Base-by-base conservation (phyloP, 92 coral and sea anemone species). In the Ricordea florida region DNA sequence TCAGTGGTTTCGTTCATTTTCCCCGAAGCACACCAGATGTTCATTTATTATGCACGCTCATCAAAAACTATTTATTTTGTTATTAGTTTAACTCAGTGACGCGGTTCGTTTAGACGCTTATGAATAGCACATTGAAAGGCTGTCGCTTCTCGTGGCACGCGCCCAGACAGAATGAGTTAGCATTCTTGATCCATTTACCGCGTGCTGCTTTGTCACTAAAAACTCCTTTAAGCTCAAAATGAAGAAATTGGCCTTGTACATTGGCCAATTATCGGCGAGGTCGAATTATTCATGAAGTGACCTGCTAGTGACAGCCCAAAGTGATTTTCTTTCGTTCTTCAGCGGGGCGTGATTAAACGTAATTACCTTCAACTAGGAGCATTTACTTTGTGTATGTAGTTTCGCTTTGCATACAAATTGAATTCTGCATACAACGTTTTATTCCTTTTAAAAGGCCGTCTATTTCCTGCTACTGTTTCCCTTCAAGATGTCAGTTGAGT, bases 51-150 rank as follows among this genome's bases (percentile, higher is more conserved):
- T 74, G 92, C 82, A 57, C 82, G 79, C 42, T 86, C 92, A 84
- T 86, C 86, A 72, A 61, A 68, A 57, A 50, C 75, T 81, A 81
- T 86, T 86, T 83, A 86, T 80, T 80, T 84, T 81, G 81, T 74
- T 82, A 81, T 86, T 81, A 81, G 80, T 69, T 80, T 86, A 81
- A 86, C 75, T 66, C 92, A 68, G 63, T 69, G 88, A 82, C 87
- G 84, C 92, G 79, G 66, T 45, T 79, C 85, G 68, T 61, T 57
- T 62, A 73, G 80, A 61, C 80, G 57, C 70, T 32, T 32, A 79
- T 45, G 44, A 66, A 79, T 44, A 59, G 47, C 70, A 69, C 68
- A 50, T 47, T 46, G 51, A 38, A 67, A 52, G 30, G 68, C 63
- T 75, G 60, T 69, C 70, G 43, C 44, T 79, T 60, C 46, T 49